Conservation (phyloP, 2,113 vertebrate species). For the Dendropsophus ebraccatus region DNA sequence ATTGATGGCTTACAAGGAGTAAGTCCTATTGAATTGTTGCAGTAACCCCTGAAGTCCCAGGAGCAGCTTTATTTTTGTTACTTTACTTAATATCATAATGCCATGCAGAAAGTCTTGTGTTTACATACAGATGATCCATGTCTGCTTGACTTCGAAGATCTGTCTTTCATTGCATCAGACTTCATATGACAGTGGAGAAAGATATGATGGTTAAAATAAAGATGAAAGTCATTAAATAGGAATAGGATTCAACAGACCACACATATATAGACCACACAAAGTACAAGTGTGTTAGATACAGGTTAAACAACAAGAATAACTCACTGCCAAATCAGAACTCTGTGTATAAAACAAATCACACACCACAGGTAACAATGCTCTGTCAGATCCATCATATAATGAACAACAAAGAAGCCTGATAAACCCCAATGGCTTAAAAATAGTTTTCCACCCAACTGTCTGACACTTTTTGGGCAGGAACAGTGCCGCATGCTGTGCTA, state of each 20-base stretch:
- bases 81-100: neutral
- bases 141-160: conserved; percentile 62
- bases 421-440: no score
- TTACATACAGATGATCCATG: conserved; percentile 75
- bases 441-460: no score
- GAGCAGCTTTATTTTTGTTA: neutral
- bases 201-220: neutral
- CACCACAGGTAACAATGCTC: no score
- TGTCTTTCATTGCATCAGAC: conserved; percentile 61
- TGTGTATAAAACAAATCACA: neutral
- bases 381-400: no score
- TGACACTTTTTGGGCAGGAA: no score
- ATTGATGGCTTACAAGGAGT: no score
- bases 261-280: neutral
- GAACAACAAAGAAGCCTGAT: no score
- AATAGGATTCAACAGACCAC: neutral
- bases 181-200: neutral
- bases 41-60: no score
- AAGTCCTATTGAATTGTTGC: no score
- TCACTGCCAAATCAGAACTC: neutral
- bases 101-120: neutral
- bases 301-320: neutral
- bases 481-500: no score
- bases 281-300: neutral
- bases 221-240: neutral